These are phyloP conservation scores for Anoplolepis gracilipes DNA, from an alignment of 1,140 invertebrate genomes.

Conservation along the genomic window DNA sequence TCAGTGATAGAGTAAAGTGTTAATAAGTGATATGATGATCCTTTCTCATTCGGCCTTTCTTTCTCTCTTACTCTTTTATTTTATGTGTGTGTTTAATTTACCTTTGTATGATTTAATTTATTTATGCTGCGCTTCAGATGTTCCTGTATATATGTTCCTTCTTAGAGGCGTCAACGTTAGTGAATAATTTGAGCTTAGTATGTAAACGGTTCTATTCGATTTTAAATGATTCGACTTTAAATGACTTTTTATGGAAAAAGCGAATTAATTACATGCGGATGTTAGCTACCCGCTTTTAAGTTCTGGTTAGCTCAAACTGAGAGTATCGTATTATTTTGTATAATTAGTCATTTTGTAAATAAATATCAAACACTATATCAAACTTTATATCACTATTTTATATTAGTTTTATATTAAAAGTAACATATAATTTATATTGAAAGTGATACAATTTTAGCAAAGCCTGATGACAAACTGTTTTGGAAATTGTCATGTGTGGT, in stretches of 20 bases:
- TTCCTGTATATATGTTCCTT: slow-evolving; percentile 83
- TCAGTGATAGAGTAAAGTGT: not conserved
- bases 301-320: slow-evolving; percentile 79
- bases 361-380: slow-evolving; percentile 67
- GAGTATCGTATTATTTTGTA: slow-evolving; percentile 71
- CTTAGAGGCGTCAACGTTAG: slow-evolving; percentile 80
- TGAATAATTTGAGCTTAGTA: slow-evolving; percentile 76
- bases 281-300: slow-evolving; percentile 79
- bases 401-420: not conserved
- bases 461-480: slow-evolving; percentile 79
- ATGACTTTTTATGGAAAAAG: slow-evolving; percentile 81
- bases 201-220: slow-evolving; percentile 82
- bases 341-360: slow-evolving; percentile 75
- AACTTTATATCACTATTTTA: slow-evolving; percentile 34
- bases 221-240: no score
- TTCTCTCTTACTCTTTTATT: not conserved
- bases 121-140: slow-evolving; percentile 76
- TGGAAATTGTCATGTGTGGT: slow-evolving; percentile 82
- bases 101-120: not conserved
- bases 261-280: slow-evolving; percentile 80
- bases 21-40: not conserved
- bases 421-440: no score
- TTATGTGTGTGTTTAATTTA: not conserved
- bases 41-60: no score
- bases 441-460: no score